Evolutionary conservation across 2,797 vertebrate genomes (phyloP).

Genomic region (Pangasius larnaudii): DNA sequence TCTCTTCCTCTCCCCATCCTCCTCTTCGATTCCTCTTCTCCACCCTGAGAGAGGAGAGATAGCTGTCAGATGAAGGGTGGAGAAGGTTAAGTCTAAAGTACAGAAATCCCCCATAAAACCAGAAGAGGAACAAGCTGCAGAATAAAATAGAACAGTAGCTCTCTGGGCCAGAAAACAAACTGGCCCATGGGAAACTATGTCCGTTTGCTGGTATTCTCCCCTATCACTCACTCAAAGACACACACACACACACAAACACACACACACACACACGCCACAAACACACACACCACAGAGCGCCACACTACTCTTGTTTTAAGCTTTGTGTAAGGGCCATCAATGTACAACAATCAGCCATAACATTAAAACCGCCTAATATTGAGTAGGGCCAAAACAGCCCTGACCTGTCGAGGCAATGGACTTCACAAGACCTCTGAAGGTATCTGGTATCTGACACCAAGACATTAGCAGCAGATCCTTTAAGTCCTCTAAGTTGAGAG

Average conservation of each 20-base stretch:
- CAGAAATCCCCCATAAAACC: constrained; percentile 55
- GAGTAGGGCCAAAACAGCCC: too few relatives aligned
- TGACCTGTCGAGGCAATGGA: too few relatives aligned
- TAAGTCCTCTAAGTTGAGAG: too few relatives aligned
- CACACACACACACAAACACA: constrained; percentile 18
- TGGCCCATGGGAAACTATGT: constrained; percentile 50
- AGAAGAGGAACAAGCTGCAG: constrained; percentile 53
- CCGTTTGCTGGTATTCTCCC: constrained; percentile 47
- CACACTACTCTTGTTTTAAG: not conserved
- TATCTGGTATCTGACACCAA: too few relatives aligned
- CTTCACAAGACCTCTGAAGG: too few relatives aligned
- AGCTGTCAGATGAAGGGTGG: constrained; percentile 8
- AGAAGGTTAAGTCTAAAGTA: constrained; percentile 49
- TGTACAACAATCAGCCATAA: not conserved
- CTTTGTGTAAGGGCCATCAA: not conserved
- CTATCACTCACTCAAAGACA: constrained; percentile 4
- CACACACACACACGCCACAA: constrained; percentile 2
- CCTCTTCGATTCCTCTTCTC: constrained; percentile 59
- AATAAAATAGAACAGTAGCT: constrained; percentile 53
- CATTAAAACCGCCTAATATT: too few relatives aligned
- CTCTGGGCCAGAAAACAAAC: constrained; percentile 53
- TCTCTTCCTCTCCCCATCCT: constrained; percentile 56
- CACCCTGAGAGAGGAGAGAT: constrained; percentile 54
- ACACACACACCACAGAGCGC: not conserved
- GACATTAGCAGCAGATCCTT: too few relatives aligned